phyloP scores from a whole-genome alignment of 2,797 vertebrate genomes.

The Neosilurus hyrtlii region DNA sequence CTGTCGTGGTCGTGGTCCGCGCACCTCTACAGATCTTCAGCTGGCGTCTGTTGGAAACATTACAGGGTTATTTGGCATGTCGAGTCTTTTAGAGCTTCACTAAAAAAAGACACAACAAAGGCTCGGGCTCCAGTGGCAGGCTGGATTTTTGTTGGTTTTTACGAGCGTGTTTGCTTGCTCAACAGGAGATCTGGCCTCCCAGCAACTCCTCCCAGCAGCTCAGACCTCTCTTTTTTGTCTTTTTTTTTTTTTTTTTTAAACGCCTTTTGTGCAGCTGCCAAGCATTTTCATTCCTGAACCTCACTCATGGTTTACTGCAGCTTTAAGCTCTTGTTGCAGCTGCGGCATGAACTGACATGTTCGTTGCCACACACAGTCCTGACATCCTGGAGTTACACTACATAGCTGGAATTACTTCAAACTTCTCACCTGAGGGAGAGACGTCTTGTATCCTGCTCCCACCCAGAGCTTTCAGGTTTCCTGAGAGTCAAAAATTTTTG shows the following conservation, averaged over 20 bases:
- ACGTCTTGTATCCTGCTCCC: background rate
- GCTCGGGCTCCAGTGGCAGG: background rate
- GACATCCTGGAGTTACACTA: background rate
- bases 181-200: background rate
- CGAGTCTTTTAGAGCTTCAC: background rate
- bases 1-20: no score
- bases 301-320: background rate
- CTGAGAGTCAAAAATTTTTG: background rate
- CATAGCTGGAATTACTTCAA: slow-evolving; percentile 7
- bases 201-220: background rate
- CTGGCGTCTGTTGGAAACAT: background rate
- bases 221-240: background rate
- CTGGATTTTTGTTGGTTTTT: background rate
- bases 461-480: no score
- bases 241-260: background rate
- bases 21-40: background rate
- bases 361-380: no score
- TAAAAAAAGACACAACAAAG: background rate
- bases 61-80: background rate
- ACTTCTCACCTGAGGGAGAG: background rate
- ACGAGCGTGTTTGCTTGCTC: slow-evolving; percentile 1
- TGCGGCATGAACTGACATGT: background rate
- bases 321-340: background rate
- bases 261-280: slow-evolving; percentile 10
- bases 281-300: background rate